Conservation (phyloP, 2,888 invertebrate species). For the Troides helena region DNA sequence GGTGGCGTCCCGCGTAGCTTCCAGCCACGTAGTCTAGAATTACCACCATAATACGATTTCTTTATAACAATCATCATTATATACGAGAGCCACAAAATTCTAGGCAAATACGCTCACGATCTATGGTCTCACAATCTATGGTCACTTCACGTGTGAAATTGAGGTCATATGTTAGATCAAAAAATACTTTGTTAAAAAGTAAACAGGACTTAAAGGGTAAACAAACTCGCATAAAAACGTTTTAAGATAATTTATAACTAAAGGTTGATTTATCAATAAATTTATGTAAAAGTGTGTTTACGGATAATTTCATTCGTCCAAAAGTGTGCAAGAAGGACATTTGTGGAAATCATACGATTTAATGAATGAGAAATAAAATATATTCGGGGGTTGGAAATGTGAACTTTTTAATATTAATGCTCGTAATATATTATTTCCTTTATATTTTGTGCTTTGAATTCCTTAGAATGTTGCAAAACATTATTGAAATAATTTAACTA, state of each 20-base stretch:
- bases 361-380: not conserved
- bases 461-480: not conserved
- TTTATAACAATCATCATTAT: no score
- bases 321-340: not conserved
- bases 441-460: not conserved
- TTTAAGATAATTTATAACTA: not conserved
- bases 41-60: no score
- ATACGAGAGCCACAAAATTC: no score
- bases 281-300: not conserved
- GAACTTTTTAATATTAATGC: not conserved
- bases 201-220: not conserved
- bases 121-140: no score
- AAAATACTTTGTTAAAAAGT: not conserved
- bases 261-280: not conserved
- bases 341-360: not conserved
- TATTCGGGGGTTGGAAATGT: not conserved
- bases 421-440: not conserved
- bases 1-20: no score
- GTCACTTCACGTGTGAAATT: no score
- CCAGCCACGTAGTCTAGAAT: no score
- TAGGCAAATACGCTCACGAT: no score
- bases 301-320: not conserved
- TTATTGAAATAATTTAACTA: not conserved
- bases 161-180: no score
- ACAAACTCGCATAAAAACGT: not conserved